phyloP scores from a whole-genome alignment of 2,797 vertebrate species.

The Semotilus atromaculatus region DNA sequence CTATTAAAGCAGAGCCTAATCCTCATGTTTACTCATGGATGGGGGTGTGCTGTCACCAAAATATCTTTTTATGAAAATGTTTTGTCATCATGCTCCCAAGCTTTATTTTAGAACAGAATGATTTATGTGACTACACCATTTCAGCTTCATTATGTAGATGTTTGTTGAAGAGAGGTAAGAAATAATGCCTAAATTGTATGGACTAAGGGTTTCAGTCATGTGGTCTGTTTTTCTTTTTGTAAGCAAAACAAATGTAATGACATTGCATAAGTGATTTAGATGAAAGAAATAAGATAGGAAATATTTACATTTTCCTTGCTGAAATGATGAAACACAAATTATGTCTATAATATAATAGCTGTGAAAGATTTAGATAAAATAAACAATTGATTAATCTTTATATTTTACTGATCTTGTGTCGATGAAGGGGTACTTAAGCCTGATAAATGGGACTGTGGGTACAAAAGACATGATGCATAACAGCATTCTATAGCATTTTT shows the following conservation, averaged over 20 bases:
- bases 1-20: conserved; percentile 15
- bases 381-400: too few relatives aligned
- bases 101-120: conserved; percentile 10
- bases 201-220: not conserved
- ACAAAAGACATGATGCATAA: too few relatives aligned
- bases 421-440: not conserved
- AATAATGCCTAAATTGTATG: not conserved
- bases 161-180: not conserved
- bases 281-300: not conserved
- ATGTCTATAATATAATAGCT: not conserved
- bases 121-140: not conserved
- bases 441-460: not conserved
- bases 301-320: not conserved
- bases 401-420: not conserved
- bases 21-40: not conserved
- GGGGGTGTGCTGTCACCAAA: not conserved
- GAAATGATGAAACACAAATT: not conserved
- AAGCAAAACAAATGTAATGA: not conserved
- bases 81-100: not conserved
- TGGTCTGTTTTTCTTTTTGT: not conserved
- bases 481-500: not conserved
- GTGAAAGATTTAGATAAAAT: not conserved
- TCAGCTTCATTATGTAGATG: not conserved
- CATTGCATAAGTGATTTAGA: not conserved
- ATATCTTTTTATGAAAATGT: not conserved